Evolutionary conservation across 2,797 vertebrate genomes (phyloP).

Genomic region (Rhinichthys osculus): DNA sequence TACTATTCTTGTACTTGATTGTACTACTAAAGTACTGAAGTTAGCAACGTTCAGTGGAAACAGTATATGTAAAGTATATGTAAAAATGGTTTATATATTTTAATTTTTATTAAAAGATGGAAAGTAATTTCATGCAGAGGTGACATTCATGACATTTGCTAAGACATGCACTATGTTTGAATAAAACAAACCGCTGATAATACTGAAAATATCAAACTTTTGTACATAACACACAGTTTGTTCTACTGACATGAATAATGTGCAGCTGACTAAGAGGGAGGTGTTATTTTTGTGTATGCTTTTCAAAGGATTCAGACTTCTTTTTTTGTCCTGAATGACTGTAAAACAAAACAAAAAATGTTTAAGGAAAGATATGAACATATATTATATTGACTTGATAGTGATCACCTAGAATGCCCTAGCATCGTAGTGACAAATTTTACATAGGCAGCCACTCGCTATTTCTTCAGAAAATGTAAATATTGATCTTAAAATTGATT

Average conservation of each 20-base stretch:
- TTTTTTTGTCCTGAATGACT: neutral
- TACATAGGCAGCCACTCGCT: neutral
- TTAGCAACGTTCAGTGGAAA: neutral
- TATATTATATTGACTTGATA: neutral
- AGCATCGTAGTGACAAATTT: neutral
- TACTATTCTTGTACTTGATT: neutral
- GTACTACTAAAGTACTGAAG: neutral
- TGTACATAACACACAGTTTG: neutral
- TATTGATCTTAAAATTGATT: neutral
- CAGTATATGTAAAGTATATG: conserved; percentile 22
- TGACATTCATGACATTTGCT: neutral
- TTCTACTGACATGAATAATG: neutral
- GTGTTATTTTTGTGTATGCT: neutral
- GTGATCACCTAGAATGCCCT: neutral
- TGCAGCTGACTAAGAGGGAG: neutral
- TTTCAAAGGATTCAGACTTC: neutral
- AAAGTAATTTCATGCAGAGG: neutral
- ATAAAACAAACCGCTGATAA: neutral
- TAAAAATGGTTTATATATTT: conserved; percentile 29
- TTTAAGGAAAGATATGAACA: neutral
- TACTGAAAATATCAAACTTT: neutral
- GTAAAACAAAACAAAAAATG: neutral
- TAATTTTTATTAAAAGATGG: conserved; percentile 24
- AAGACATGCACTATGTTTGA: neutral
- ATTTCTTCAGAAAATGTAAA: neutral